These are phyloP conservation scores for Drosophila eohydei DNA, from an alignment of 2,888 invertebrate genomes.

Conservation along the genomic window DNA sequence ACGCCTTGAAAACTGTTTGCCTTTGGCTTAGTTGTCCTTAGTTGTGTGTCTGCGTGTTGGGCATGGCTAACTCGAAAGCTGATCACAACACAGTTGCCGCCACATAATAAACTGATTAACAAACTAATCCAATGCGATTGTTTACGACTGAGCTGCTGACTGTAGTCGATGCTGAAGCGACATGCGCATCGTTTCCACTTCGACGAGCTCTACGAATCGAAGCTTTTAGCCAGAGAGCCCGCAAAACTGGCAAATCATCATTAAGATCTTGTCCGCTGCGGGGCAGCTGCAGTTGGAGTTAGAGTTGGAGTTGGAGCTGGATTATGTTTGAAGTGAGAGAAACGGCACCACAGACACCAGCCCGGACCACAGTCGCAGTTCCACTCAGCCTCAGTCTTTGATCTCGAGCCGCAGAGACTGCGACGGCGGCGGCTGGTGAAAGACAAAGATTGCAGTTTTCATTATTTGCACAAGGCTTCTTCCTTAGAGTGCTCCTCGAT, in stretches of 20 bases:
- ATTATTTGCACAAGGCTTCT: constrained; percentile 52
- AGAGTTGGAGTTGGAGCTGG: neutral
- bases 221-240: constrained; percentile 28
- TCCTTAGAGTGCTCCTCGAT: neutral
- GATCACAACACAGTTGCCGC: constrained; percentile 51
- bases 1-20: constrained; percentile 23
- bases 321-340: constrained; percentile 52
- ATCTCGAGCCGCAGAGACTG: constrained; percentile 43
- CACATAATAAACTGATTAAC: constrained; percentile 72
- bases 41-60: neutral
- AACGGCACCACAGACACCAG: constrained; percentile 51
- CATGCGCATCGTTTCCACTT: constrained; percentile 50
- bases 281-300: neutral
- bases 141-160: constrained; percentile 58
- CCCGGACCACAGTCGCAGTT: constrained; percentile 20
- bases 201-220: constrained; percentile 25
- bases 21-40: constrained; percentile 13
- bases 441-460: constrained; percentile 49
- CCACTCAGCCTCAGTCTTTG: constrained; percentile 35
- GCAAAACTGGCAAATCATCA: constrained; percentile 74
- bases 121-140: constrained; percentile 78
- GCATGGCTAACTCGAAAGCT: constrained; percentile 5
- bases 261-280: constrained; percentile 55
- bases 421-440: constrained; percentile 46
- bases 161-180: constrained; percentile 24